A percentile compares a stretch with the other conserved stretches of the same genome.
Evolutionary conservation across 2,888 invertebrate species (phyloP).

Genomic region (Drosophila limbata): DNA sequence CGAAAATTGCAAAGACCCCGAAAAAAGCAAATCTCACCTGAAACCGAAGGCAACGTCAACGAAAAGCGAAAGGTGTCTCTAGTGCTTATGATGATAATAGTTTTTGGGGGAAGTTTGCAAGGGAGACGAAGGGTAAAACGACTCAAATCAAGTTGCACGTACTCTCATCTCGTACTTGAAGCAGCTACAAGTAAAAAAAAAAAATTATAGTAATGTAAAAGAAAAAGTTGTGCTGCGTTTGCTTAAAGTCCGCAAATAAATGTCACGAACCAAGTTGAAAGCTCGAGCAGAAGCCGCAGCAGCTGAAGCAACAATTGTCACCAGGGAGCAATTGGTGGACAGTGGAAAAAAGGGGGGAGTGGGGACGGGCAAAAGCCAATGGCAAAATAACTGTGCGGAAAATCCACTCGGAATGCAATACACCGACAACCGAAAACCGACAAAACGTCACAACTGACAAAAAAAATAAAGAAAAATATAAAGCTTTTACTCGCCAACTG

Average conservation of each 20-base stretch:
- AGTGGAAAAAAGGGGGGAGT: neutral
- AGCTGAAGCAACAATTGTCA: constrained; percentile 75
- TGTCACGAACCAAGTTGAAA: constrained; percentile 71
- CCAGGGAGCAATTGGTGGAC: constrained; percentile 17
- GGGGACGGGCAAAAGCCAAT: constrained; percentile 37
- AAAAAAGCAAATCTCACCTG: constrained; percentile 5
- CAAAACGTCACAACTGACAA: constrained; percentile 17
- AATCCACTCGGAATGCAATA: constrained; percentile 50
- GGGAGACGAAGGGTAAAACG: constrained; percentile 8
- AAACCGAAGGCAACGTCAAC: constrained; percentile 26
- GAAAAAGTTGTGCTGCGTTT: constrained; percentile 44
- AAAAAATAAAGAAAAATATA: constrained; percentile 59
- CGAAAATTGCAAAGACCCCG: constrained; percentile 14
- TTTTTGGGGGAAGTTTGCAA: constrained; percentile 13
- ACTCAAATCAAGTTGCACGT: constrained; percentile 72
- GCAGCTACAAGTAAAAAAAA: constrained; percentile 7
- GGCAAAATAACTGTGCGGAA: constrained; percentile 65
- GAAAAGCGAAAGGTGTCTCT: constrained; percentile 76
- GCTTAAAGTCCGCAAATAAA: constrained; percentile 73
- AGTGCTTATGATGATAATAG: constrained; percentile 52
- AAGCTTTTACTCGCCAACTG: constrained; percentile 41
- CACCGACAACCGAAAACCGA: constrained; percentile 17
- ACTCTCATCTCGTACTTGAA: constrained; percentile 49
- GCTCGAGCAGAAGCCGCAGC: constrained; percentile 44
- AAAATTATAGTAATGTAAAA: constrained; percentile 30